These are phyloP conservation scores for Melanotaenia trifasciata DNA, from an alignment of 2,797 vertebrate species.

Conservation along the genomic window DNA sequence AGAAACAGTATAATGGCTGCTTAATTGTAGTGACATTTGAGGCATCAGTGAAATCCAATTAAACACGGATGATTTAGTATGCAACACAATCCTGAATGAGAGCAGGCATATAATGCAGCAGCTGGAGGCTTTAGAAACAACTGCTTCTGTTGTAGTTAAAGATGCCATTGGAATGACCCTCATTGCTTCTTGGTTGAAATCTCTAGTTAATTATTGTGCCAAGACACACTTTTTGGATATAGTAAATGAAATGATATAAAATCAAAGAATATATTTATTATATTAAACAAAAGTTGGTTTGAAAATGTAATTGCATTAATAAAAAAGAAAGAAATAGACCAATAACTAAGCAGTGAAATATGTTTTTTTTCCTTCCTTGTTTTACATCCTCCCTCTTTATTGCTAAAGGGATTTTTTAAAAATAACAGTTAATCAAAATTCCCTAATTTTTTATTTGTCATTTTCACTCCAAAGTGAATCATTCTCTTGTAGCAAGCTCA, in stretches of 20 bases:
- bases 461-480: neutral
- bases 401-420: no score
- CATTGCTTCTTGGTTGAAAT: no score
- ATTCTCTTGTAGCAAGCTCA: neutral
- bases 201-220: no score
- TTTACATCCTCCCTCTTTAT: no score
- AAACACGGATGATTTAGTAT: neutral
- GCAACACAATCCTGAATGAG: neutral
- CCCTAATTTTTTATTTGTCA: neutral
- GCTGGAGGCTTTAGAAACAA: neutral
- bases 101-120: constrained; percentile 5
- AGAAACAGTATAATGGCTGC: neutral
- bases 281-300: neutral
- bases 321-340: no score
- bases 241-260: neutral
- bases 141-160: neutral
- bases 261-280: neutral
- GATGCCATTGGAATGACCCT: neutral
- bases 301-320: neutral
- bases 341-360: no score
- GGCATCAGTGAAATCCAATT: constrained; percentile 18
- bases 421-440: neutral
- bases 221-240: no score
- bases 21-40: constrained; percentile 52
- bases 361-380: no score